A percentile compares a stretch with the other conserved stretches of the same genome.
These are phyloP conservation scores for Lepus oiostolus DNA, from an alignment of 2,797 vertebrate species.

Conservation along the genomic window DNA sequence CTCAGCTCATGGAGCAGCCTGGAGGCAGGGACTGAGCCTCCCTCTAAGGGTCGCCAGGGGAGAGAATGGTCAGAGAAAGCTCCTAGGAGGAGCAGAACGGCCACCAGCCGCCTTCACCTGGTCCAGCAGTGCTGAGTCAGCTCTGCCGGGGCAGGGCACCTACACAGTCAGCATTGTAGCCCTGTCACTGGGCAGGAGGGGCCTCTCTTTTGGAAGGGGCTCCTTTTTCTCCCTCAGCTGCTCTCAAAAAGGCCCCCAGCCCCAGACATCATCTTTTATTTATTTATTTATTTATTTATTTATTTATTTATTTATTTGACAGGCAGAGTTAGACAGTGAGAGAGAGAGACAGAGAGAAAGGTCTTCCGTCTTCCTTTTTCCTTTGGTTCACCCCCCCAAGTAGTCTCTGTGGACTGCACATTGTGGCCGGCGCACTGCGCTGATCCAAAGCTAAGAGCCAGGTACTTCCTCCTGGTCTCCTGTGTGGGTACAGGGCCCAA, in stretches of 20 bases:
- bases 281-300: background rate
- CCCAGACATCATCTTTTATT: accelerated
- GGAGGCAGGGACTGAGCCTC: background rate
- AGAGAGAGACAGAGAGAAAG: too few relatives aligned
- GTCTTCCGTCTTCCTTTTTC: too few relatives aligned
- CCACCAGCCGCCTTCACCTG: background rate
- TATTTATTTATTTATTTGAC: too few relatives aligned
- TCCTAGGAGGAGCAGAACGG: background rate
- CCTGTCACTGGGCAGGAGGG: background rate
- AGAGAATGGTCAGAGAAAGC: background rate
- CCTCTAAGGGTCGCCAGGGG: background rate
- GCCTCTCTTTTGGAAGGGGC: background rate
- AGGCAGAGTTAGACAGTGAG: too few relatives aligned
- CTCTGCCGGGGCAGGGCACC: background rate
- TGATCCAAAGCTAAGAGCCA: too few relatives aligned
- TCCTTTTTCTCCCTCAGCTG: too few relatives aligned
- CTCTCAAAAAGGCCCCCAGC: background rate
- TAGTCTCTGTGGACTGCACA: too few relatives aligned
- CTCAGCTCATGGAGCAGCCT: background rate
- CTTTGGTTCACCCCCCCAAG: too few relatives aligned
- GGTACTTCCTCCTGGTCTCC: too few relatives aligned
- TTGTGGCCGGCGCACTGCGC: too few relatives aligned
- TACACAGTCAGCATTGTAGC: background rate
- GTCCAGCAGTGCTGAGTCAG: background rate
- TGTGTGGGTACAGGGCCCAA: too few relatives aligned